phyloP scores from a whole-genome alignment of 1,140 invertebrate species.

The Aphelenchoides fujianensis region DNA sequence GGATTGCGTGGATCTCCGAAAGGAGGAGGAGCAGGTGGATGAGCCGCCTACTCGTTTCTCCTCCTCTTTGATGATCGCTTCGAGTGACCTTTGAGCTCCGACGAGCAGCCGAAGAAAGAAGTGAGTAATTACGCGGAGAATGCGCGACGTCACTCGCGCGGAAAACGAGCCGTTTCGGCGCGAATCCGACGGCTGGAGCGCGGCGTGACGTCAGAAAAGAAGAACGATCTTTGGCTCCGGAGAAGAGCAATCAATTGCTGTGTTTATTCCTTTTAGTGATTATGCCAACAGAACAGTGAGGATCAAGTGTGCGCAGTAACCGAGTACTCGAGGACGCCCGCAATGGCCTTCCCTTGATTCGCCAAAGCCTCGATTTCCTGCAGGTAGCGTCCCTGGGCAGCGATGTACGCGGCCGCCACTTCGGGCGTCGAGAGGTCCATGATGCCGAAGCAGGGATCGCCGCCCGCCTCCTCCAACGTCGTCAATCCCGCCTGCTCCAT shows the following conservation, averaged over 20 bases:
- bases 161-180: too few species aligned
- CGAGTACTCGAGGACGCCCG: background rate
- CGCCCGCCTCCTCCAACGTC: conserved; percentile 18
- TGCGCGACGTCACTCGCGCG: too few species aligned
- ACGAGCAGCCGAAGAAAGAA: too few species aligned
- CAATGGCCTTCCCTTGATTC: background rate
- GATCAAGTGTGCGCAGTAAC: background rate
- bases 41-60: too few species aligned
- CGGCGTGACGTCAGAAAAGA: too few species aligned
- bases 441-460: conserved; percentile 28
- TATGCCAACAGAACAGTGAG: background rate
- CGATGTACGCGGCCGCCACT: background rate
- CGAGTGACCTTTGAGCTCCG: too few species aligned
- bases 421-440: background rate
- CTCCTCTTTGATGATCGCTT: too few species aligned
- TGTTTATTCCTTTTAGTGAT: background rate
- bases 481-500: conserved; percentile 16
- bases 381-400: background rate
- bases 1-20: too few species aligned
- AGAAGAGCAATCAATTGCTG: background rate
- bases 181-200: too few species aligned
- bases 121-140: too few species aligned
- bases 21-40: too few species aligned
- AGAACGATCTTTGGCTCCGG: too few species aligned
- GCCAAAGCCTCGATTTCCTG: background rate